Evolutionary conservation across 64 coral and sea anemone species (phyloP).

Genomic region (Montipora sp.): DNA sequence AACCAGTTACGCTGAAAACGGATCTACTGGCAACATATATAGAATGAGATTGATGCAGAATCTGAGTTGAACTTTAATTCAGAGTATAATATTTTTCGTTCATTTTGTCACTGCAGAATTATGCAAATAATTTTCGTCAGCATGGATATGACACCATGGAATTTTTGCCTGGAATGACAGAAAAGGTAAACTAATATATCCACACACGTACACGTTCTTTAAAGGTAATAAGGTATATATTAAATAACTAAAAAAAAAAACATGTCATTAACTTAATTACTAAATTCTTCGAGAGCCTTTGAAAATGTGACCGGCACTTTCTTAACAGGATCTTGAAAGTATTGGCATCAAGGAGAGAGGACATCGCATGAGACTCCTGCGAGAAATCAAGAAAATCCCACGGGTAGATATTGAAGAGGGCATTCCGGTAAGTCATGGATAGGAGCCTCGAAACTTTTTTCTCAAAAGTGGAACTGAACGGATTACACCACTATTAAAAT

Average conservation of each 20-base stretch:
- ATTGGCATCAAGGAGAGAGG: conserved; percentile 65
- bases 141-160: no score
- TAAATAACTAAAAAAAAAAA: not conserved
- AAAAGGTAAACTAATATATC: no score
- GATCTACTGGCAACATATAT: not conserved
- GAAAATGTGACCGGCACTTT: not conserved
- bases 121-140: no score
- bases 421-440: conserved; percentile 61
- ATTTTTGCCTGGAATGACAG: no score
- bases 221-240: no score
- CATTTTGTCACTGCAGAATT: no score
- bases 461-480: no score
- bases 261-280: conserved; percentile 37
- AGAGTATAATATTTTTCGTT: no score
- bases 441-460: not conserved
- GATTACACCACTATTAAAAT: no score
- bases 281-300: not conserved
- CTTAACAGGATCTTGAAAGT: conserved; percentile 47
- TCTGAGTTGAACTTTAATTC: no score
- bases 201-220: no score
- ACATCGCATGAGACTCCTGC: conserved; percentile 61
- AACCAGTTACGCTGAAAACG: conserved; percentile 40
- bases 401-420: conserved; percentile 72
- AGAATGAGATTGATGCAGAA: not conserved
- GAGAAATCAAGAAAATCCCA: conserved; percentile 72